Evolutionary conservation across 1,140 invertebrate species (phyloP), one percentile per base, ranked within the genome.

Genomic region (Trypoxylus dichotomus): DNA sequence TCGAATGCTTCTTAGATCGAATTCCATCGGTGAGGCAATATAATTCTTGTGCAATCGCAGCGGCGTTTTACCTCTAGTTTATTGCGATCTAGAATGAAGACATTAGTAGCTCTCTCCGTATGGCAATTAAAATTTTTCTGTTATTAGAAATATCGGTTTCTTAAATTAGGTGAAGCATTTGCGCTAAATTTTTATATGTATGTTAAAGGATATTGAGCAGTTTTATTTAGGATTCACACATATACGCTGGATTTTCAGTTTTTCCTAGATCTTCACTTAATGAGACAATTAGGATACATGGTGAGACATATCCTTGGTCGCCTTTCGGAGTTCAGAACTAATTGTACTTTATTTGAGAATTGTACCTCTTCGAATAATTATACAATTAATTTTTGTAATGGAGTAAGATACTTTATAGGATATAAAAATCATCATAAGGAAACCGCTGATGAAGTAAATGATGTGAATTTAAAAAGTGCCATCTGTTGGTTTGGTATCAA

Each of bases 1-100:
- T 68, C 24, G 60, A 68, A 68, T 68, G 24, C 60, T 68, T 25
- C 60, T 68, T 29, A 29, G 60, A 68, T 68, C 60, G 24, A 68
- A 68, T 68, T 68, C 60, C 60, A 68, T n/a, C 13, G 47, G 60
- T 68, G 60, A 68, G 27, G 60, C 60, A 68, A 68, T 54, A 54
- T 68, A 68, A 68, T 68, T 68, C 21, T 29, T 68, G 60, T 68
- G 60, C 60, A 68, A 68, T 68, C 10, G 21, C 60, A 3, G 60
- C 60, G 11, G 3, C 47, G 24, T 68, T 68, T 27, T 37, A 37
- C 32, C 24, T 29, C 24, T 68, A 68, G 60, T 25, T 29, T 68
- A 68, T 27, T 19, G 60, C 60, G 19, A 68, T 68, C 19, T 15
- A 68, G 24, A 68, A 68, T 68, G 60, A 68, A 68, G 24, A 68